phyloP scores from a whole-genome alignment of 2,113 vertebrate species.

The Desmodus rotundus region DNA sequence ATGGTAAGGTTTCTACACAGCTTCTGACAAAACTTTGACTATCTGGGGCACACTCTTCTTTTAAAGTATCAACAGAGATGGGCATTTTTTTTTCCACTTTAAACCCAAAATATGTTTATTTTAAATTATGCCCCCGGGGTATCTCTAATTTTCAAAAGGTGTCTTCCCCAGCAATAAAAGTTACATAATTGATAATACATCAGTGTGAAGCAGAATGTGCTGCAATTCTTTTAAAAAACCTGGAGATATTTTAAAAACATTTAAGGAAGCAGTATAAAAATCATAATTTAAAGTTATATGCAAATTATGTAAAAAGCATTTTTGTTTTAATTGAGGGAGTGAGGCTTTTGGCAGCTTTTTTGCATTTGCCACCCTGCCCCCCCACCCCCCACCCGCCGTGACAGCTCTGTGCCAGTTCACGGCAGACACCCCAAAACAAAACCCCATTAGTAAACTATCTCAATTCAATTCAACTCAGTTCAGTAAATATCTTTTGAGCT shows the following conservation, averaged over 20 bases:
- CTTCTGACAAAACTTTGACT: conserved; percentile 44
- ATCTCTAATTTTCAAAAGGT: conserved; percentile 1
- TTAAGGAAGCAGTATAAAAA: conserved; percentile 11
- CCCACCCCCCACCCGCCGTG: too few relatives aligned
- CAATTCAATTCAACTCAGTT: not conserved
- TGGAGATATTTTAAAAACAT: not conserved
- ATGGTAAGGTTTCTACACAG: conserved; percentile 50
- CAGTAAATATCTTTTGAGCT: not conserved
- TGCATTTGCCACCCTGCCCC: not conserved
- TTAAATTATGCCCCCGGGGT: not conserved
- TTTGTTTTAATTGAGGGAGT: conserved; percentile 14
- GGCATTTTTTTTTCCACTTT: not conserved
- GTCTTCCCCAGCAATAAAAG: not conserved
- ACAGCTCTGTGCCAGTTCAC: not conserved
- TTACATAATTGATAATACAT: not conserved
- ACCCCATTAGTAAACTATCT: not conserved
- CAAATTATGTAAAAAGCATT: conserved; percentile 10
- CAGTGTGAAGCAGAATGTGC: not conserved
- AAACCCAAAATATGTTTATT: not conserved
- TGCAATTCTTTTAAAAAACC: not conserved
- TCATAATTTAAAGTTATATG: conserved; percentile 20
- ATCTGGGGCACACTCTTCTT: not conserved
- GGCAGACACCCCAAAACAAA: not conserved
- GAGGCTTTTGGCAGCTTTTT: not conserved
- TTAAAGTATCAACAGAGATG: not conserved